Evolutionary conservation across 2,888 invertebrate species (phyloP), one percentile per base, ranked within the genome.

Genomic region (Phaonia tiefii): DNA sequence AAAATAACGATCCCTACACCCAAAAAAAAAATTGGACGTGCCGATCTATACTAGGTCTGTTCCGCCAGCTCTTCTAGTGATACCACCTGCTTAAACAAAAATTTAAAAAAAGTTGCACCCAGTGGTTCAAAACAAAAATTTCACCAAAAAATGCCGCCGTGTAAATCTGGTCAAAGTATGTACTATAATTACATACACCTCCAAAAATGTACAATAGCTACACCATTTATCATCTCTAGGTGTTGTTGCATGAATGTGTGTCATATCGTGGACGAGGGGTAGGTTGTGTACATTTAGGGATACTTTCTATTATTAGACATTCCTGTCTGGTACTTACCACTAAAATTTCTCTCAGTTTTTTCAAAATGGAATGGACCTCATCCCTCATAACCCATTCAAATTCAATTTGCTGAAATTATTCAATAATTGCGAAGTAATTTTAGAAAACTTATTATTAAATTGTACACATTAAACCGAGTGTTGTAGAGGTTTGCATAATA

Each of bases 341-440:
- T 88, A 97, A 92, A 86, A 97, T 95, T 84, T 95, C 93, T 88
- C 95, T 95, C 51, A 97, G 93, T 88, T 96, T 96, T 86, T 94
- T 94, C 86, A 97, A 92, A 86, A 96, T 95, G 75, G 95, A 94
- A 90, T 96, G 96, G 70, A 97, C 96, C 91, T 97, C 96, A 89
- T 96, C 95, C 85, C 95, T 95, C 77, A 97, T 92, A 46, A 97
- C 95, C 97, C 97, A 97, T 92, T 97, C 96, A 90, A 97, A 97
- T 92, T 97, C 97, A 91, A 95, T 95, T 94, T 97, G 96, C 97
- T 97, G 91, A 85, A 93, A 93, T 77, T 71, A 56, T 78, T 85
- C 93, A 93, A 54, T 54, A 54, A 54, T 25, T 22, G 31, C 8
- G 8, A 31, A n/a, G n/a, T 49, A 15, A 7, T 49, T 49, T n/a